Percentiles rank a stretch among this genome's conserved stretches.
Evolutionary conservation across 92 coral and sea anemone species (phyloP).

Genomic region (Porites evermanni): DNA sequence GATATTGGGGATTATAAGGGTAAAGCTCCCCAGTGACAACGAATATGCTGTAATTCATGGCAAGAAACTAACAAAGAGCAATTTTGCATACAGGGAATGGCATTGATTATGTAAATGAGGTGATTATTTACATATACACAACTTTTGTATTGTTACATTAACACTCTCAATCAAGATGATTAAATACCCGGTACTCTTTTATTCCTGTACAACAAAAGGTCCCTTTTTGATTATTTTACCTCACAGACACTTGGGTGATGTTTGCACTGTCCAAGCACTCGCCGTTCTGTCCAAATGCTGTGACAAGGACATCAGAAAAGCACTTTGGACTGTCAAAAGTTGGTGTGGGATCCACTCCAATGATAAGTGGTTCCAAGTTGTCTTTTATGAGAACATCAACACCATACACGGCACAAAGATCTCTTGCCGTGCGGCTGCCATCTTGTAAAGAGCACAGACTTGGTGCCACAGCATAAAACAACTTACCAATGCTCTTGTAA

Average conservation of each 20-base stretch:
- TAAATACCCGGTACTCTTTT: not conserved
- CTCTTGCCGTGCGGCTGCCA: not conserved
- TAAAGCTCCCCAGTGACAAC: no score
- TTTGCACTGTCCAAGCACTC: slow-evolving; percentile 32
- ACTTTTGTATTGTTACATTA: not conserved
- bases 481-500: slow-evolving; percentile 54
- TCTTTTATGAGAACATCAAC: slow-evolving; percentile 81
- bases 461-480: slow-evolving; percentile 67
- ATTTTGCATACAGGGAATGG: slow-evolving; percentile 10
- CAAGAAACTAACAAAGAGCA: not conserved
- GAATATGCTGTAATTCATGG: no score
- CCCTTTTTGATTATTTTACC: slow-evolving; percentile 4
- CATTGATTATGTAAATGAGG: not conserved
- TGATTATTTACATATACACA: not conserved
- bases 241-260: slow-evolving; percentile 32
- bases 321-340: slow-evolving; percentile 55
- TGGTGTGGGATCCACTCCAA: slow-evolving; percentile 77
- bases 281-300: slow-evolving; percentile 55
- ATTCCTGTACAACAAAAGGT: not conserved
- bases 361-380: slow-evolving; percentile 61
- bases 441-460: slow-evolving; percentile 55
- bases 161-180: slow-evolving; percentile 14
- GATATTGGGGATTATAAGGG: no score
- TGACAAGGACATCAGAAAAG: slow-evolving; percentile 63
- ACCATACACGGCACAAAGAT: slow-evolving; percentile 75